Conservation (phyloP, 2,113 vertebrate genomes). For the Halcyon malimbica region DNA sequence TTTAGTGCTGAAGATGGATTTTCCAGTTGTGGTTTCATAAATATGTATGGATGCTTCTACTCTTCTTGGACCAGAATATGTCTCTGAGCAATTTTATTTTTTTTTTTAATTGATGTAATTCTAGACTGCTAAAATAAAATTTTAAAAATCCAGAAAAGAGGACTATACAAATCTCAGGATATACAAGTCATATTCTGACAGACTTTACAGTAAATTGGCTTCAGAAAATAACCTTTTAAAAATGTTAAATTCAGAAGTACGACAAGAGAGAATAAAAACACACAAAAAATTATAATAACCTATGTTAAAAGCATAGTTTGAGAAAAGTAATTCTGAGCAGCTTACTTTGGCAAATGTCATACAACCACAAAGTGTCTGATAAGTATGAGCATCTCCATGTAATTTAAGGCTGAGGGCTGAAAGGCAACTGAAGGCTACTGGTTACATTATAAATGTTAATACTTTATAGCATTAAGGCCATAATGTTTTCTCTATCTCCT, state of each 20-base stretch:
- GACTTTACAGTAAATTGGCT: background rate
- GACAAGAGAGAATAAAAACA: background rate
- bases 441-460: background rate
- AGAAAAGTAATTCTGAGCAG: background rate
- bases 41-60: background rate
- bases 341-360: background rate
- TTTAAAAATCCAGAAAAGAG: background rate
- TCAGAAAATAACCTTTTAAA: background rate
- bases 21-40: background rate
- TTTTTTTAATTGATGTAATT: background rate
- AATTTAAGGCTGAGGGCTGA: background rate
- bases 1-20: background rate
- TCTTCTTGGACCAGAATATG: background rate
- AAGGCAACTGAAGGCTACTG: background rate
- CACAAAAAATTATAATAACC: background rate
- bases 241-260: background rate
- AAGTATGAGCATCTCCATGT: background rate
- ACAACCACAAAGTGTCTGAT: background rate
- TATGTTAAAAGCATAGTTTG: background rate
- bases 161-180: background rate
- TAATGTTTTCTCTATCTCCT: background rate
- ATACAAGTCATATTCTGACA: background rate
- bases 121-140: background rate
- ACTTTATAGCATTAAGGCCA: background rate
- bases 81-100: background rate